Conservation (phyloP, 2,113 vertebrate species). For the Bombycilla garrulus region DNA sequence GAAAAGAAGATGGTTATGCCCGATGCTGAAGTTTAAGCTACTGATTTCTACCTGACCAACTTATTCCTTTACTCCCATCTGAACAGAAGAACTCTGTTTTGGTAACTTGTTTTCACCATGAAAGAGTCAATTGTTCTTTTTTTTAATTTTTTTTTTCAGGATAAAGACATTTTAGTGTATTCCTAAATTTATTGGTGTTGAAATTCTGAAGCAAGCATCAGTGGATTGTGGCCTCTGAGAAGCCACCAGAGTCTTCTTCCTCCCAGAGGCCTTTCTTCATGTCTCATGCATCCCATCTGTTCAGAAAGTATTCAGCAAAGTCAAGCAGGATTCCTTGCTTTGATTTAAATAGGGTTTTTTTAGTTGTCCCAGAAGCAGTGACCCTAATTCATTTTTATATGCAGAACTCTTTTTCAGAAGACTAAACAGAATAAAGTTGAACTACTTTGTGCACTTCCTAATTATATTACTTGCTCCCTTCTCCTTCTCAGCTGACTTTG, state of each 20-base stretch:
- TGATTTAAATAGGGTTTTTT: neutral
- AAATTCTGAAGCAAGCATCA: neutral
- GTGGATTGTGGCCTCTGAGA: neutral
- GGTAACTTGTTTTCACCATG: neutral
- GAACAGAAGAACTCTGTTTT: neutral
- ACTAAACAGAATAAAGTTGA: neutral
- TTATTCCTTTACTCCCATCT: neutral
- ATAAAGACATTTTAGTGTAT: neutral
- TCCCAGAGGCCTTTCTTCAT: neutral
- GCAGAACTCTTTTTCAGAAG: neutral
- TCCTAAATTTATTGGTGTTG: neutral
- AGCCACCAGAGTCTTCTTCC: neutral
- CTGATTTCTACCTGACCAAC: neutral
- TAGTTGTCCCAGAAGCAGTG: neutral
- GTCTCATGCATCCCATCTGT: neutral
- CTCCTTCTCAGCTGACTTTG: neutral
- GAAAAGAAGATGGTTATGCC: neutral
- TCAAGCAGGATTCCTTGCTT: neutral
- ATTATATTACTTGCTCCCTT: neutral
- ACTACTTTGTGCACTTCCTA: neutral
- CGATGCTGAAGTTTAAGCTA: neutral
- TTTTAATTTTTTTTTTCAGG: neutral
- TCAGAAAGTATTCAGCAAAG: neutral
- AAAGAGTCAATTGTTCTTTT: neutral
- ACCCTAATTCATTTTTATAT: conserved; percentile 1